Evolutionary conservation across 2,113 vertebrate species (phyloP), one percentile per base, ranked within the genome.

Genomic region (Aix galericulata): DNA sequence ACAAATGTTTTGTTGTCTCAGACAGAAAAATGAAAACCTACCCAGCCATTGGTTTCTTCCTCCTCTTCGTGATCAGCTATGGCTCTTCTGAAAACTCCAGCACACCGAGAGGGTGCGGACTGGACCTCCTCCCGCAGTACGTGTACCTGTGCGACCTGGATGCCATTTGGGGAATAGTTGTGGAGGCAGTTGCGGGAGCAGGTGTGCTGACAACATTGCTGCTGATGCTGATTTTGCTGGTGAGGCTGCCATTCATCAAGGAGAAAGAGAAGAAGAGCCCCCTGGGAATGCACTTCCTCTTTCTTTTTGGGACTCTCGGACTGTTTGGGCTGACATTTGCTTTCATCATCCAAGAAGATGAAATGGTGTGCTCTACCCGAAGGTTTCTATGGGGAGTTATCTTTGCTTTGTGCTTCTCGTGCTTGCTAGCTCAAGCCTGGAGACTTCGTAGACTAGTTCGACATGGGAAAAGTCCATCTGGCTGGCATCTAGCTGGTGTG

Each of bases 101-200:
- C 27, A 97, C 97, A 2, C 98, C 99, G 1, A 97, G 98, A 52
- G 99, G 99, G 74, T 99, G 99, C 1, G 99, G 99, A 20, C 98
- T 99, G 98, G 99, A 99, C 34, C 98, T 99, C 0, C 97, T 97
- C 40, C 98, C 98, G 7, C 99, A 99, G 91, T 99, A 99, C 56
- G 97, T 99, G 20, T 97, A 98, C 91, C 98, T 99, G 81, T 99
- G 99, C 11, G 99, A 99, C 97, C 98, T 99, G 98, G 99, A 99
- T 96, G 98, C 98, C 75, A 97, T 99, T 38, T 99, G 99, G 99
- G 99, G 99, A 3, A 99, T 99, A 56, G 99, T 98, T 2, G 96
- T 99, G 40, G 99, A 99, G 96, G 98, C 98, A 0, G 98, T 98
- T 23, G 99, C 99, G 0, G 98, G 98, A 4, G 98, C 98, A 0